Percentiles rank a stretch among this genome's conserved stretches.
Evolutionary conservation across 2,888 invertebrate species (phyloP).

Genomic region (Stramonita haemastoma): DNA sequence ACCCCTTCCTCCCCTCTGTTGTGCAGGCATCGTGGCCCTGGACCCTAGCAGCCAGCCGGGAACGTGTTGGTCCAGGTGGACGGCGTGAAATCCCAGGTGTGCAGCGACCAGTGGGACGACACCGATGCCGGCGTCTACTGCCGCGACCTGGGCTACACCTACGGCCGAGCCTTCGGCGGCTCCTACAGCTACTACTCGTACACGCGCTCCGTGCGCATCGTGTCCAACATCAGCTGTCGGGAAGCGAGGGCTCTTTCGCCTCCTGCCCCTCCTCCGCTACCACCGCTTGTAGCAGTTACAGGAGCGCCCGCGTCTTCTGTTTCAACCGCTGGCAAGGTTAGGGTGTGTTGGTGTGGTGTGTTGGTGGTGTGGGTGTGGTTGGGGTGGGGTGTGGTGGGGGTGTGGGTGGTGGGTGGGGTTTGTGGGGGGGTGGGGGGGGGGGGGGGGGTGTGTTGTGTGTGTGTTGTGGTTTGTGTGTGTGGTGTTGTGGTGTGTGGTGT

Average conservation of each 20-base stretch:
- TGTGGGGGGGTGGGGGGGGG: no score
- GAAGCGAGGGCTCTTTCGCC: conserved; percentile 59
- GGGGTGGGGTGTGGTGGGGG: no score
- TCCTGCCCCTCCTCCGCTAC: conserved; percentile 42
- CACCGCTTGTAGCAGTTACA: not conserved
- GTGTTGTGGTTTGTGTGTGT: no score
- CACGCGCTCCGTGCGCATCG: conserved; percentile 79
- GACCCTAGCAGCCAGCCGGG: conserved; percentile 26
- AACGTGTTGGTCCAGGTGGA: not conserved
- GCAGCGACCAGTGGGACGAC: conserved; percentile 44
- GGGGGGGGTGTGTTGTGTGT: no score
- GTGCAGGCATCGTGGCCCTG: conserved; percentile 1
- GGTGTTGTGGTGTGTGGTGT: no score
- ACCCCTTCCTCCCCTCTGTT: no score
- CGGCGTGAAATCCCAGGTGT: conserved; percentile 36
- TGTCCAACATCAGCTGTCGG: conserved; percentile 75
- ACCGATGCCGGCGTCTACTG: conserved; percentile 44
- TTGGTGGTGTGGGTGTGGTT: no score
- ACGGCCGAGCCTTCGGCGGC: conserved; percentile 46
- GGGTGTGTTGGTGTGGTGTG: not conserved
- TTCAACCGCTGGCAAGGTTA: conserved; percentile 44
- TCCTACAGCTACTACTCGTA: not conserved
- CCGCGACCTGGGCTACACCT: conserved; percentile 53
- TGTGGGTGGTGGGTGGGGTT: no score
- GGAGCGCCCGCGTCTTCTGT: conserved; percentile 64